These are phyloP conservation scores for Harpalus rubripes DNA, from an alignment of 2,888 invertebrate species.

Conservation along the genomic window DNA sequence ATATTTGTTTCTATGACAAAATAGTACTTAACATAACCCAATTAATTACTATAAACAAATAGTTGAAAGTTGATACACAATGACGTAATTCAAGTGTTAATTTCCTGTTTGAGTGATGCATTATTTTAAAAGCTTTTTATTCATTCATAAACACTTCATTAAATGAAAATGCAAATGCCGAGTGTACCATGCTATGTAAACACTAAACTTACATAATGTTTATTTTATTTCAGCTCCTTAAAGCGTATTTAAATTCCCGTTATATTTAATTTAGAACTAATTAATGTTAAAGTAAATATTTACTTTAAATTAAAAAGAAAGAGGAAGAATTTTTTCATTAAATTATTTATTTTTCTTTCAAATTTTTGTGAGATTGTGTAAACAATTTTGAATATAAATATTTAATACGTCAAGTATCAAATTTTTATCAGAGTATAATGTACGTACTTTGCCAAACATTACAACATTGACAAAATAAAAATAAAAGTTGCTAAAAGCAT, in stretches of 20 bases:
- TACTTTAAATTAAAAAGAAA: conserved; percentile 16
- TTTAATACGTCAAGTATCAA: too few relatives aligned
- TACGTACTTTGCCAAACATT: too few relatives aligned
- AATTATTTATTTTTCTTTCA: neutral
- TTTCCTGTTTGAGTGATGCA: conserved; percentile 17
- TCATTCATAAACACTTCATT: conserved; percentile 32
- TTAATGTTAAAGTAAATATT: conserved; percentile 32
- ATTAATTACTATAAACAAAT: neutral
- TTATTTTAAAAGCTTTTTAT: conserved; percentile 40
- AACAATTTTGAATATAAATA: neutral
- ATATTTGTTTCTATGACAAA: neutral
- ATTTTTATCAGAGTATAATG: too few relatives aligned
- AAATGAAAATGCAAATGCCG: conserved; percentile 31
- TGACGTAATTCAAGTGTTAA: conserved; percentile 37
- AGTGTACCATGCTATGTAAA: neutral
- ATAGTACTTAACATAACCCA: neutral
- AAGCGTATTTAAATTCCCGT: conserved; percentile 42
- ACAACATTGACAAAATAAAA: too few relatives aligned
- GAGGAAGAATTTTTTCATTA: neutral
- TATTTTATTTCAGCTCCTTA: conserved; percentile 37
- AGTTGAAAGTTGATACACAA: conserved; percentile 23
- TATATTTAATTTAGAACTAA: conserved; percentile 27
- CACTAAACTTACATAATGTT: conserved; percentile 11
- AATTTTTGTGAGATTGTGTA: neutral
- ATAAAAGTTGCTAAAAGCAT: neutral